Conservation (phyloP, 2,797 vertebrate genomes). For the Orientallactaga sibirica region DNA sequence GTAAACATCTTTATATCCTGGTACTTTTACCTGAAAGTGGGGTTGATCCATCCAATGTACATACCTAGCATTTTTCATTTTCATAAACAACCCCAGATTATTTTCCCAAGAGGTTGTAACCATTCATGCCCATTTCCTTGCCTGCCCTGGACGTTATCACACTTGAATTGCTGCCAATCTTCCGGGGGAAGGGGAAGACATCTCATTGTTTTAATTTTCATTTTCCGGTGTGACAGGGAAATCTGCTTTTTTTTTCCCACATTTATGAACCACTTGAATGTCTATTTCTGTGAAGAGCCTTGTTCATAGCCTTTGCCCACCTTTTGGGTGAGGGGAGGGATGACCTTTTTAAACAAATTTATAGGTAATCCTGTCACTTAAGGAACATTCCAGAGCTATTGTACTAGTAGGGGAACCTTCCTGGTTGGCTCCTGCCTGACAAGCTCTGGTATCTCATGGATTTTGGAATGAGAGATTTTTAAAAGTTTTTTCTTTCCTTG, state of each 20-base stretch:
- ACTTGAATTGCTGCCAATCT: slow-evolving; percentile 42
- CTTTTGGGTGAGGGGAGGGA: neutral
- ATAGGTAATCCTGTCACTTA: neutral
- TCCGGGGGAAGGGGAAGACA: neutral
- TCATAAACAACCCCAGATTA: slow-evolving; percentile 52
- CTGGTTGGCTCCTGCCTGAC: neutral
- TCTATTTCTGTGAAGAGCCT: slow-evolving; percentile 42
- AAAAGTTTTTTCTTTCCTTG: neutral
- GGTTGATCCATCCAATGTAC: neutral
- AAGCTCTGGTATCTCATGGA: neutral
- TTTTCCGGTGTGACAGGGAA: slow-evolving; percentile 63
- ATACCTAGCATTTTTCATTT: slow-evolving; percentile 32
- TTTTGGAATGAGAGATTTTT: slow-evolving; percentile 41
- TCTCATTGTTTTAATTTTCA: slow-evolving; percentile 64
- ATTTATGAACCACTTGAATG: slow-evolving; percentile 20
- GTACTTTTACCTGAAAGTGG: neutral
- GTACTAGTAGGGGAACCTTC: too few species aligned
- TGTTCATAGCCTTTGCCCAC: neutral
- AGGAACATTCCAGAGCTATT: neutral
- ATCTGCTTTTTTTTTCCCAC: neutral
- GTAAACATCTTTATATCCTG: neutral
- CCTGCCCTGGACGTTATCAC: neutral
- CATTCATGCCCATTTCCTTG: slow-evolving; percentile 39
- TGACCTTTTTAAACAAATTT: slow-evolving; percentile 15
- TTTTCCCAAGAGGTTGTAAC: slow-evolving; percentile 18